These are phyloP conservation scores for Argyresthia goedartella DNA, from an alignment of 2,888 invertebrate genomes.

Conservation along the genomic window DNA sequence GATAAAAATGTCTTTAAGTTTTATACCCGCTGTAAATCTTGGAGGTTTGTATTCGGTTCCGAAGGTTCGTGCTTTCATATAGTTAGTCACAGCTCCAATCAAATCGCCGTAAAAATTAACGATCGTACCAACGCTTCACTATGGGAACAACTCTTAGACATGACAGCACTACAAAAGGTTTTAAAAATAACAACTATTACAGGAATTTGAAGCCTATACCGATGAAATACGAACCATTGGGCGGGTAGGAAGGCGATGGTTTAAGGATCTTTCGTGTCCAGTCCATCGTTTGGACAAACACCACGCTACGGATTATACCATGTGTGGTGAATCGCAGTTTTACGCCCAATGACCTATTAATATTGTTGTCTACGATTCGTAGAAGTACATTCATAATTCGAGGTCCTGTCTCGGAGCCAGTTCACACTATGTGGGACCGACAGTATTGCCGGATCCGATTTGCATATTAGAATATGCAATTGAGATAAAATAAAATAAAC, in stretches of 20 bases:
- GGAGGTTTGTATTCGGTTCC: conserved; percentile 4
- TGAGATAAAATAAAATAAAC: no score
- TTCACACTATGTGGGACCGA: no score
- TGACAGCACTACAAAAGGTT: conserved; percentile 23
- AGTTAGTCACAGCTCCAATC: conserved; percentile 57
- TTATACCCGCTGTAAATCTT: conserved; percentile 55
- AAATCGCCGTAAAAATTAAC: conserved; percentile 58
- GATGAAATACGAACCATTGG: background rate
- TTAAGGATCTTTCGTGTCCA: conserved; percentile 11
- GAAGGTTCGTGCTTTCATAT: conserved; percentile 48
- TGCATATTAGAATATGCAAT: no score
- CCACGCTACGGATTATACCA: conserved; percentile 40
- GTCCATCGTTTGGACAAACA: conserved; percentile 47
- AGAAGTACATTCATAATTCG: no score
- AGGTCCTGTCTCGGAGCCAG: no score
- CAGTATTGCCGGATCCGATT: no score
- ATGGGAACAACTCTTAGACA: conserved; percentile 52
- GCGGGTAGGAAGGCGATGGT: background rate
- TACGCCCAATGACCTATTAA: conserved; percentile 33
- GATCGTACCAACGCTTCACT: conserved; percentile 48
- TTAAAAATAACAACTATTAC: conserved; percentile 20
- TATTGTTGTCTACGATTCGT: background rate
- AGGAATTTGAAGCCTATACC: conserved; percentile 3
- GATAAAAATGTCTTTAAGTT: conserved; percentile 25
- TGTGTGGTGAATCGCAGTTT: conserved; percentile 43